Base-by-base conservation (phyloP, 2,113 vertebrate genomes). In the Onychostruthus taczanowskii region DNA sequence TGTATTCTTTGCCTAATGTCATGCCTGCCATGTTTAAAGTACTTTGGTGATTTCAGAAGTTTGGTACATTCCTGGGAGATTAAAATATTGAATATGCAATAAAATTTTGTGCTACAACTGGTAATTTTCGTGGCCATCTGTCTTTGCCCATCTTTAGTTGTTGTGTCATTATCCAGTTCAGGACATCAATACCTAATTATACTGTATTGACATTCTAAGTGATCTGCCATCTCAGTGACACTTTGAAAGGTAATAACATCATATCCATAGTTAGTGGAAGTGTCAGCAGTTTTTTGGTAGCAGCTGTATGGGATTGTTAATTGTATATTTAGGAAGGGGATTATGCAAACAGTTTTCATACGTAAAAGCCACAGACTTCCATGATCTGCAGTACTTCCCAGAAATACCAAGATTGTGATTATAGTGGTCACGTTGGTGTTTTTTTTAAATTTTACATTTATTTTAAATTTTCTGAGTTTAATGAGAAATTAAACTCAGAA, bases 361-460 rank as follows among this genome's bases (percentile, higher is more conserved):
- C 13, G 39, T 41, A 41, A 15, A 69, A 90, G 55, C 50, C 47
- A 20, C 44, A 43, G 26, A 55, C 13, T 69, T 73, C 11, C 5
- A 7, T 1, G 1, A 19, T 73, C 2, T 35, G 1, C 24, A 21
- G 16, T 49, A 49, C 14, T 73, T 76, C 5, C 41, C 10, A 14
- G 63, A 46, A 93, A 61, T 23, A 39, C 21, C 5, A 21, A 15
- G 21, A 44, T 3, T 23, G 13, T 53, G 22, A 7, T 64, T 90
- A 41, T 21, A 41, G 11, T n/a, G 31, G 19, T 64, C 53, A 35
- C 2, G 0, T 6, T 28, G 21, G 1, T 18, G 5, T 3, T 47
- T 24, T 24, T 61, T 46, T 56, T 21, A 28, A 9, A 43, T 78
- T 70, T 30, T 59, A 49, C 15, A 49, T 1, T 52, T 70, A n/a